Evolutionary conservation across 2,888 invertebrate species (phyloP).

Genomic region (Ichneumoninae sp.): DNA sequence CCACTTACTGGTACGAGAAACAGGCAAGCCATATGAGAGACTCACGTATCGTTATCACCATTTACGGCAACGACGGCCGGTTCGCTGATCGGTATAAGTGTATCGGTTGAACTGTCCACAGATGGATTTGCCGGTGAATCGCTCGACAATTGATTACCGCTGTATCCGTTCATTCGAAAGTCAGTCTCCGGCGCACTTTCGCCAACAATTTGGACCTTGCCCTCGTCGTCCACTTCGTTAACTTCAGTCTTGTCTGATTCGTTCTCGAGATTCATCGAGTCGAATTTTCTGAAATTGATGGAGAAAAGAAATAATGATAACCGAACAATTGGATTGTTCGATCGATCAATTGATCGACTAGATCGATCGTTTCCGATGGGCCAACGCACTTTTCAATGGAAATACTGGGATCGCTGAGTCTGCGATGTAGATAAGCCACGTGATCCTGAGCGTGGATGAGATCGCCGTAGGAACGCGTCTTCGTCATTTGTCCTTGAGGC

Average conservation of each 20-base stretch:
- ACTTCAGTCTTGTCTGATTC: conserved; percentile 76
- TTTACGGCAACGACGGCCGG: conserved; percentile 69
- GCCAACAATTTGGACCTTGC: conserved; percentile 68
- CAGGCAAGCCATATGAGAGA: conserved; percentile 38
- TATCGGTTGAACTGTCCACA: conserved; percentile 86
- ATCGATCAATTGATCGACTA: neutral
- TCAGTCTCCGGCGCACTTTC: conserved; percentile 71
- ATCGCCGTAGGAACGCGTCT: conserved; percentile 95
- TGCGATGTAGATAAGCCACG: conserved; percentile 87
- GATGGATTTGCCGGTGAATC: conserved; percentile 81
- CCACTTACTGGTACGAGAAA: neutral
- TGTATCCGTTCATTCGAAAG: conserved; percentile 72
- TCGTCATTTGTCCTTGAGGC: conserved; percentile 88
- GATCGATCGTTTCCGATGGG: neutral
- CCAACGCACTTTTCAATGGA: conserved; percentile 89
- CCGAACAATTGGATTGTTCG: neutral
- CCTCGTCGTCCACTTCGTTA: conserved; percentile 71
- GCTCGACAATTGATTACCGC: conserved; percentile 75
- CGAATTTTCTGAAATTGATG: conserved; percentile 79
- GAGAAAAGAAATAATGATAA: neutral
- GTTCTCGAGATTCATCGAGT: conserved; percentile 79
- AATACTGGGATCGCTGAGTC: conserved; percentile 94
- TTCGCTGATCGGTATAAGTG: conserved; percentile 84
- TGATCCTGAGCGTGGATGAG: conserved; percentile 89
- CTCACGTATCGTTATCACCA: conserved; percentile 79